A percentile compares a stretch with the other conserved stretches of the same genome.
phyloP scores from a whole-genome alignment of 2,113 vertebrate species.

The Hypomesus transpacificus region DNA sequence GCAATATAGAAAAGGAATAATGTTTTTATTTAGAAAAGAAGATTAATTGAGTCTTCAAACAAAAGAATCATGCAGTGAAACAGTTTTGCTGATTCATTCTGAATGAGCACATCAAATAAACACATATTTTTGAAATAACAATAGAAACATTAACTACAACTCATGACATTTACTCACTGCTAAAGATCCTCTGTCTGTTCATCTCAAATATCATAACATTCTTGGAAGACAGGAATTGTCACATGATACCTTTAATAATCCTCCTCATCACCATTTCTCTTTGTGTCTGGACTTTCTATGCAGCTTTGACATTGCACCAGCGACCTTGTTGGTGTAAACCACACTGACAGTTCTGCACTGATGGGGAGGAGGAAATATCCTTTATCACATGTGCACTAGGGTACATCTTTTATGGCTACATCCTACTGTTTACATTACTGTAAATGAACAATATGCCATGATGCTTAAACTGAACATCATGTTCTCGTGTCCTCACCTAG shows the following conservation, averaged over 20 bases:
- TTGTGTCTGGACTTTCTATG: neutral
- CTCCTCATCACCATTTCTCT: neutral
- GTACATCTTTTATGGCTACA: no score
- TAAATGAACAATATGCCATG: no score
- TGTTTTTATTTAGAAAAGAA: no score
- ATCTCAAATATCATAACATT: neutral
- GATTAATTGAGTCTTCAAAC: no score
- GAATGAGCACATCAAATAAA: no score
- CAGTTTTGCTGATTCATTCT: no score
- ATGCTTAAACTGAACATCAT: no score
- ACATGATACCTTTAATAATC: neutral
- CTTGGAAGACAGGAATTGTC: neutral
- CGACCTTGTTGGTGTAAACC: slow-evolving; percentile 2
- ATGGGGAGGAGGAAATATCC: neutral
- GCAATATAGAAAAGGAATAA: no score
- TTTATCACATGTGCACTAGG: neutral
- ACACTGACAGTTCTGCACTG: neutral
- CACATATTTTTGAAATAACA: no score
- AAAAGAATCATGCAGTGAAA: no score
- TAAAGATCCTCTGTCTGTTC: neutral
- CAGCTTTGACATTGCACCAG: neutral
- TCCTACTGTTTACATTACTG: no score
- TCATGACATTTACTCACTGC: neutral
- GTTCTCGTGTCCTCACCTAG: no score
- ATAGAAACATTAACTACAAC: neutral